Evolutionary conservation across 2,888 invertebrate genomes (phyloP).

Genomic region (Erebia aethiops): DNA sequence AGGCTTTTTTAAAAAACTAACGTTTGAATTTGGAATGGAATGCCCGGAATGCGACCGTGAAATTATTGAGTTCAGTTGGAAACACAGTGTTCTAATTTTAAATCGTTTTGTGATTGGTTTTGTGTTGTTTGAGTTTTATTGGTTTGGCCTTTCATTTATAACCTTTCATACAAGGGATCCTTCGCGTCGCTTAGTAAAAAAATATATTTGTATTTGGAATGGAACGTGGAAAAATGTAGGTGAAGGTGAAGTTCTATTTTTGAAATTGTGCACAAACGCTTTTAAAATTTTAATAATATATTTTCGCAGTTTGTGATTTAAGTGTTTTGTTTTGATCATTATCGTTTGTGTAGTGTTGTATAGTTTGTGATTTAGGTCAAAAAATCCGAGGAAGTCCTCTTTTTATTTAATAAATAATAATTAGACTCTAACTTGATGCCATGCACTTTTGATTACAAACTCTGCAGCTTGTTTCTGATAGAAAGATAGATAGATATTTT

Average conservation of each 20-base stretch:
- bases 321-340: not conserved
- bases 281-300: too few species aligned
- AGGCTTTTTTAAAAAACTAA: not conserved
- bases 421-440: too few species aligned
- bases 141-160: not conserved
- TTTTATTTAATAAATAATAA: too few species aligned
- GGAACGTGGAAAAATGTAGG: slow-evolving; percentile 44
- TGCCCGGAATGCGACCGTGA: slow-evolving; percentile 40
- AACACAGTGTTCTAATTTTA: not conserved
- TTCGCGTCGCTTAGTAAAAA: not conserved
- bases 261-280: slow-evolving; percentile 13
- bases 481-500: too few species aligned
- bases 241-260: slow-evolving; percentile 43
- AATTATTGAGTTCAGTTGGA: not conserved
- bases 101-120: slow-evolving; percentile 2
- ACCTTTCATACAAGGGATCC: not conserved
- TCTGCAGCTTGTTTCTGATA: too few species aligned
- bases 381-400: too few species aligned
- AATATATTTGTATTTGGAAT: slow-evolving; percentile 39
- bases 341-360: too few species aligned
- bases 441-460: too few species aligned
- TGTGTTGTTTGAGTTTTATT: not conserved
- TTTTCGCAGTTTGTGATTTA: not conserved
- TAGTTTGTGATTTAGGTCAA: too few species aligned
- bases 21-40: slow-evolving; percentile 41